Evolutionary conservation across 2,888 invertebrate genomes (phyloP).

Genomic region (Chrysopilus asiliformis): DNA sequence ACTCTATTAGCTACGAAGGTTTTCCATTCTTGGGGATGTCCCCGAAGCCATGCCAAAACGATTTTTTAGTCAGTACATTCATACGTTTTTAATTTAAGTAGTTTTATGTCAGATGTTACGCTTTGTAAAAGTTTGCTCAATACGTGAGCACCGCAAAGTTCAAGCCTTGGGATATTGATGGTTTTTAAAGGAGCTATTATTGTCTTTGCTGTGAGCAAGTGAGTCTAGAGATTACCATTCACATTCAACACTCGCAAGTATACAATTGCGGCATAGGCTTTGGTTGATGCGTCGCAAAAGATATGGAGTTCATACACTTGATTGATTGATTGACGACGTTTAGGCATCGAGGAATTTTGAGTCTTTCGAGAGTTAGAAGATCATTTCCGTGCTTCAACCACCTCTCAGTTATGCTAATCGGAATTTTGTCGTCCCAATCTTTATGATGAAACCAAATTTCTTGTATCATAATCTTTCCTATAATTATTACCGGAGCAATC

Average conservation of each 20-base stretch:
- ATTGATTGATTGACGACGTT: neutral
- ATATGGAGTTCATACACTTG: slow-evolving; percentile 1
- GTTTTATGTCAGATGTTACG: neutral
- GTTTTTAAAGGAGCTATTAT: slow-evolving; percentile 3
- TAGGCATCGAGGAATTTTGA: slow-evolving; percentile 1
- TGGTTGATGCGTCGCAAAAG: slow-evolving; percentile 2
- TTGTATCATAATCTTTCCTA: too few relatives aligned
- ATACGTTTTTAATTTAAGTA: neutral
- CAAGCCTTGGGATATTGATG: neutral
- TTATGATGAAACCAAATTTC: neutral
- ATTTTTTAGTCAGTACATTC: slow-evolving; percentile 2
- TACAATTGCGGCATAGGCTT: neutral
- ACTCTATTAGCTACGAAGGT: slow-evolving; percentile 7
- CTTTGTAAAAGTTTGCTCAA: neutral
- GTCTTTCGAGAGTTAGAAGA: neutral
- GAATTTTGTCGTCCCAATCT: neutral
- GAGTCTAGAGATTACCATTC: too few relatives aligned
- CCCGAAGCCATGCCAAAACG: neutral
- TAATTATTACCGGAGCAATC: too few relatives aligned
- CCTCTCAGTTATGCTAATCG: neutral
- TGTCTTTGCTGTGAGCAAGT: neutral
- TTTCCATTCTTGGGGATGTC: slow-evolving; percentile 3
- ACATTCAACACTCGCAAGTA: slow-evolving; percentile 1
- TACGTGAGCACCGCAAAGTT: slow-evolving; percentile 3
- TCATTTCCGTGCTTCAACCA: neutral